Percentiles rank a stretch among this genome's conserved stretches.
phyloP scores from a whole-genome alignment of 2,113 vertebrate genomes.

The Lates calcarifer region DNA sequence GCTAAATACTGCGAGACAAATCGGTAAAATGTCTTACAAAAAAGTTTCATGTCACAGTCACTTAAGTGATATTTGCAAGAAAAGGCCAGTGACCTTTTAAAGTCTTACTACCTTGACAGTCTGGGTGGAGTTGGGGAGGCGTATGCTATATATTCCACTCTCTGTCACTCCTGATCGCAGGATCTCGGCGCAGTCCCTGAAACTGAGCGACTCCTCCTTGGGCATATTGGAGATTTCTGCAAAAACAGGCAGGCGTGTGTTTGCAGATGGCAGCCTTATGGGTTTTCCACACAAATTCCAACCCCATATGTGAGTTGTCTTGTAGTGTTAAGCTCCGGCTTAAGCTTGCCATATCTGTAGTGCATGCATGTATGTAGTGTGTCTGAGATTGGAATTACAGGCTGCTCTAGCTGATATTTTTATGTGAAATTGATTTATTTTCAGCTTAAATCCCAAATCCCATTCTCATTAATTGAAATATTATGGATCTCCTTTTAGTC shows the following conservation, averaged over 20 bases:
- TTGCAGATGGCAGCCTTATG: constrained; percentile 42
- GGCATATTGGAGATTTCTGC: constrained; percentile 78
- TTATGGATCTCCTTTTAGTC: not conserved
- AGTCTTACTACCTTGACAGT: constrained; percentile 80
- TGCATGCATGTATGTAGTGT: not conserved
- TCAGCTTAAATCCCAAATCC: not conserved
- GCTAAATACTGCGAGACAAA: constrained; percentile 15
- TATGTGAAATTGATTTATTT: not conserved
- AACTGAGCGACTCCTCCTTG: constrained; percentile 73
- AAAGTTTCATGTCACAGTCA: constrained; percentile 50
- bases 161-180: constrained; percentile 82
- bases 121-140: constrained; percentile 81
- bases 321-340: constrained; percentile 21
- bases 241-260: constrained; percentile 47
- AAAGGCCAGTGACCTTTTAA: constrained; percentile 70
- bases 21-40: constrained; percentile 10
- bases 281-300: constrained; percentile 46
- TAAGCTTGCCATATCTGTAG: constrained; percentile 7
- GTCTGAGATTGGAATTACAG: constrained; percentile 45
- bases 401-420: constrained; percentile 12
- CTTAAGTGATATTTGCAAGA: constrained; percentile 69
- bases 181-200: constrained; percentile 86
- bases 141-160: constrained; percentile 84
- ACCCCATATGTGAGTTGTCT: constrained; percentile 46
- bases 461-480: constrained; percentile 7